A percentile compares a stretch with the other conserved stretches of the same genome.
These are phyloP conservation scores for Salvelinus alpinus DNA, from an alignment of 2,113 vertebrate genomes.

Conservation along the genomic window DNA sequence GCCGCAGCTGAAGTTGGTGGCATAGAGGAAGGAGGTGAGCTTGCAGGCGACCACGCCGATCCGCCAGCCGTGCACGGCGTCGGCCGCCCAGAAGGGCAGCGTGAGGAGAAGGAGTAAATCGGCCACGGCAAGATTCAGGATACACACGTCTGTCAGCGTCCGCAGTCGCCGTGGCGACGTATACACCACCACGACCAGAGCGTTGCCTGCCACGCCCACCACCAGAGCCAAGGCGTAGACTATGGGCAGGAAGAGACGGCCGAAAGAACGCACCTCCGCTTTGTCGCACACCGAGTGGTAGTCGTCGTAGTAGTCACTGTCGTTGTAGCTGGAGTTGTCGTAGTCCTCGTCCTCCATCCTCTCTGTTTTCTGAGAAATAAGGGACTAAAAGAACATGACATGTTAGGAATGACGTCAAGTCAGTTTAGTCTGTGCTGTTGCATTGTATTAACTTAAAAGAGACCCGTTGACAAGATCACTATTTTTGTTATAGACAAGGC, in stretches of 20 bases:
- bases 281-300: slow-evolving; percentile 86
- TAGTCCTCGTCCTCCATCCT: slow-evolving; percentile 65
- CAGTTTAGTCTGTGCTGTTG: not conserved
- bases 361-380: slow-evolving; percentile 22
- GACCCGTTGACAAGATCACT: no score
- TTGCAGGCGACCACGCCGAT: slow-evolving; percentile 84
- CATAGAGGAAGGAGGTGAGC: slow-evolving; percentile 83
- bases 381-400: not conserved
- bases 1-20: slow-evolving; percentile 87
- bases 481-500: not conserved
- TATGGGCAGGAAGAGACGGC: slow-evolving; percentile 80
- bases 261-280: slow-evolving; percentile 82
- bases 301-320: slow-evolving; percentile 71
- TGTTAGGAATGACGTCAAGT: not conserved
- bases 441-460: not conserved
- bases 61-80: slow-evolving; percentile 85
- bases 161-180: slow-evolving; percentile 79
- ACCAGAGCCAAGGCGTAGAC: slow-evolving; percentile 83
- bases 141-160: slow-evolving; percentile 85
- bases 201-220: slow-evolving; percentile 86
- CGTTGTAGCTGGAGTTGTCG: slow-evolving; percentile 52
- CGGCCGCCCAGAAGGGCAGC: slow-evolving; percentile 89
- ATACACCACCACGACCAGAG: slow-evolving; percentile 84
- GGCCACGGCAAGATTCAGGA: slow-evolving; percentile 87
- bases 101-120: slow-evolving; percentile 89